phyloP scores from a whole-genome alignment of 2,888 invertebrate species.

The Lasioglossum leucozonium region DNA sequence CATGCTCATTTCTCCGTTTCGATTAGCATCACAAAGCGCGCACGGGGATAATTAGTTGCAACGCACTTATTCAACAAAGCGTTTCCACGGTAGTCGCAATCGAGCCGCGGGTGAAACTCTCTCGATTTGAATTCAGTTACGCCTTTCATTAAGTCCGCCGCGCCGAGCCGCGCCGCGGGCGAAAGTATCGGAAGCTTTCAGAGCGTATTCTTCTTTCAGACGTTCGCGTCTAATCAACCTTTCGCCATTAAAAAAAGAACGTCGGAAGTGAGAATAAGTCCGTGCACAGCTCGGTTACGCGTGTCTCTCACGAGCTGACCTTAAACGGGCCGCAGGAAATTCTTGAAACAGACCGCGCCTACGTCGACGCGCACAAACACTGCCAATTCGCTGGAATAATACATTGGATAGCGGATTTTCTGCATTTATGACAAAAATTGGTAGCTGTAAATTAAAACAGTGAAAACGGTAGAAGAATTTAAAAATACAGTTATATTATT shows the following conservation, averaged over 20 bases:
- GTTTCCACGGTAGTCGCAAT: slow-evolving; percentile 17
- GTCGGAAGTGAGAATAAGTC: not conserved
- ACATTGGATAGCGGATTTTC: too few relatives aligned
- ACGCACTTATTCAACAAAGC: slow-evolving; percentile 13
- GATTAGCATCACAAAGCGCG: slow-evolving; percentile 12
- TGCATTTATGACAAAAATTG: too few relatives aligned
- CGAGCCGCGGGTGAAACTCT: slow-evolving; percentile 14
- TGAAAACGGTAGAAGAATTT: too few relatives aligned
- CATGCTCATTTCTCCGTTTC: not conserved
- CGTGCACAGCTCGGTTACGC: not conserved
- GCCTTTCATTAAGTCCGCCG: slow-evolving; percentile 24
- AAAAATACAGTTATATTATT: too few relatives aligned
- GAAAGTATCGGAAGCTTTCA: slow-evolving; percentile 54
- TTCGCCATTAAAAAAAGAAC: not conserved
- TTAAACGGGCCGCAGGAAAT: not conserved
- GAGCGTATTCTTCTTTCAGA: not conserved
- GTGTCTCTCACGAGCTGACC: not conserved
- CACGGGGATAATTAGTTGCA: not conserved
- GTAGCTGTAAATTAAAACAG: too few relatives aligned
- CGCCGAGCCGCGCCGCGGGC: slow-evolving; percentile 4
- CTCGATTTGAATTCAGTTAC: slow-evolving; percentile 2
- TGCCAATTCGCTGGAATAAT: not conserved
- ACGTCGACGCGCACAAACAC: not conserved
- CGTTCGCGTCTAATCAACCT: not conserved
- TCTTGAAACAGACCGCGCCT: not conserved